Conservation (phyloP, 2,797 vertebrate species). For the Paramormyrops hopkinsi region DNA sequence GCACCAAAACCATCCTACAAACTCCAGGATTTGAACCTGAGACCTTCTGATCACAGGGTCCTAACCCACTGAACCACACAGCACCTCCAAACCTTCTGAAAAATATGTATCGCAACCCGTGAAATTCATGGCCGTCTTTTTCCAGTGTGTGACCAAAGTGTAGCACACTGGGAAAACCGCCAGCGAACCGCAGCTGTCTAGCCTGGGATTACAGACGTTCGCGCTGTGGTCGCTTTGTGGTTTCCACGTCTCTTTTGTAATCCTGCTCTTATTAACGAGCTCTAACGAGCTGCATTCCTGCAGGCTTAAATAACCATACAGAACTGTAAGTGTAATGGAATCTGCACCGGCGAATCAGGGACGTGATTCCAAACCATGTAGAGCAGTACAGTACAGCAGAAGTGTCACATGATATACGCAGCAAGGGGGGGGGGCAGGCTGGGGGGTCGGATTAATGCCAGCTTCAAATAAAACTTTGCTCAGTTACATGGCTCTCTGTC, state of each 20-base stretch:
- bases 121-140: neutral
- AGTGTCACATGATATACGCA: neutral
- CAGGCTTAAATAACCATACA: neutral
- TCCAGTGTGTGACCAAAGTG: neutral
- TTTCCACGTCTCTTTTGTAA: neutral
- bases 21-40: neutral
- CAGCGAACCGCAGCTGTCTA: neutral
- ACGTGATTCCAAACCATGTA: neutral
- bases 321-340: neutral
- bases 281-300: neutral
- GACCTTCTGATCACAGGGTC: neutral
- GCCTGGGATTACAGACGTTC: neutral
- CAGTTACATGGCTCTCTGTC: conserved; percentile 68
- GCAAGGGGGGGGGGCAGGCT: neutral
- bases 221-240: neutral
- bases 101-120: neutral
- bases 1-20: neutral
- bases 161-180: neutral
- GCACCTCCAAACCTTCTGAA: neutral
- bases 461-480: conserved; percentile 71
- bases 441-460: conserved; percentile 32
- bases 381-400: neutral
- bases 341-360: neutral
- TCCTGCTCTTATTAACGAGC: neutral
- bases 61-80: neutral